phyloP scores from a whole-genome alignment of 2,888 invertebrate species.

The Sthenelais limicola region DNA sequence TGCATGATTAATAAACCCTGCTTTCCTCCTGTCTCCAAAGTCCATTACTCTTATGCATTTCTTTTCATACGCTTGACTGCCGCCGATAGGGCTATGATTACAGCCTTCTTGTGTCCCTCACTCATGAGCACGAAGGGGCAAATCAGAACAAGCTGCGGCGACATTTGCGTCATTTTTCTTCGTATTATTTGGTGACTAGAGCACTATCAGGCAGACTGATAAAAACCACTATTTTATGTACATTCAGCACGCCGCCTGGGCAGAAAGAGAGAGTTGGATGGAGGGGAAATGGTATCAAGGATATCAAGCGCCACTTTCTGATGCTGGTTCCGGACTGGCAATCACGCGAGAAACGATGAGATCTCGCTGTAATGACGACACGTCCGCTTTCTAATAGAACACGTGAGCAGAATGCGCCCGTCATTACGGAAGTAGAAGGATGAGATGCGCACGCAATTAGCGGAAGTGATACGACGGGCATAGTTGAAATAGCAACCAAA shows the following conservation, averaged over 20 bases:
- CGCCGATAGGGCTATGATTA: neutral
- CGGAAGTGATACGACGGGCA: constrained; percentile 10
- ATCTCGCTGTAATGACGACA: no score
- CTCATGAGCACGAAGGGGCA: constrained; percentile 10
- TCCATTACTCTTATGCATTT: neutral
- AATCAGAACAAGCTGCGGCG: constrained; percentile 11
- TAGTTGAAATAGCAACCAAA: neutral
- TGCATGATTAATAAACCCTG: no score
- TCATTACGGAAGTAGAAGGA: constrained; percentile 11
- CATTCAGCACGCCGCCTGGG: no score
- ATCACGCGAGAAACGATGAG: no score
- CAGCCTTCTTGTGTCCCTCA: no score
- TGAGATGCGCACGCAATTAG: constrained; percentile 30
- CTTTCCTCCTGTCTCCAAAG: constrained; percentile 1
- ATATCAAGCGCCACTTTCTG: constrained; percentile 1
- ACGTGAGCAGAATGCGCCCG: constrained; percentile 23
- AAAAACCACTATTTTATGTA: no score
- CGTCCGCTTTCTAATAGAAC: constrained; percentile 36
- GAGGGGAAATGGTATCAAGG: no score
- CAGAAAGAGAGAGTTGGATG: no score
- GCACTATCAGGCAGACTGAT: neutral
- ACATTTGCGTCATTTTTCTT: constrained; percentile 31
- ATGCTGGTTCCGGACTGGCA: neutral
- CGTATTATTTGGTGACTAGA: constrained; percentile 26
- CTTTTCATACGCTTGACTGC: no score